These are phyloP conservation scores for Cherax destructor DNA, from an alignment of 1,140 invertebrate species.

Conservation along the genomic window DNA sequence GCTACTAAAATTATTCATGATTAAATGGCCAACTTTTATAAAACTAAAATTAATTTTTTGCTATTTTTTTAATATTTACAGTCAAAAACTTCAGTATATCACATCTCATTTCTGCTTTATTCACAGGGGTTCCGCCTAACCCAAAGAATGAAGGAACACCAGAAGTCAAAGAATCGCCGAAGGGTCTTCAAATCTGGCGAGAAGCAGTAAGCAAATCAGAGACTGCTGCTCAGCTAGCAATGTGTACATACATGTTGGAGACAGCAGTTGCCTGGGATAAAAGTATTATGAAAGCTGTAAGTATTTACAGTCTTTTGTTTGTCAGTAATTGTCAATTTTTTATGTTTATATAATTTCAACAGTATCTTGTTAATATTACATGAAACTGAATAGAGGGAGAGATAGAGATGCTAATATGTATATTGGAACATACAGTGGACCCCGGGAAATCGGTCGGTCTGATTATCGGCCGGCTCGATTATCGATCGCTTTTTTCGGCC, in stretches of 20 bases:
- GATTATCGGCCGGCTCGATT: too few relatives aligned
- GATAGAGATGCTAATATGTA: too few relatives aligned
- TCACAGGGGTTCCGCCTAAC: constrained; percentile 45
- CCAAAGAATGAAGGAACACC: constrained; percentile 45
- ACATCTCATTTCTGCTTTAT: too few relatives aligned
- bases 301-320: constrained; percentile 73
- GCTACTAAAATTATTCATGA: too few relatives aligned
- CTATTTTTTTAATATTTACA: too few relatives aligned
- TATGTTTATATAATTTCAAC: background rate
- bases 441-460: too few relatives aligned
- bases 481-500: too few relatives aligned
- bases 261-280: constrained; percentile 97
- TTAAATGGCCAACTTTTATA: too few relatives aligned
- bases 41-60: too few relatives aligned
- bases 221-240: constrained; percentile 91
- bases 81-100: too few relatives aligned
- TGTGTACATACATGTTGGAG: constrained; percentile 93
- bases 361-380: background rate
- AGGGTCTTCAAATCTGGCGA: constrained; percentile 88
- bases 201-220: constrained; percentile 88
- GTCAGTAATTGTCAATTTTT: constrained; percentile 41
- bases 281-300: constrained; percentile 98
- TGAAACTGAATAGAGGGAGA: background rate
- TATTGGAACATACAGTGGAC: too few relatives aligned
- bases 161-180: constrained; percentile 72